phyloP scores from a whole-genome alignment of 2,797 vertebrate genomes.

The Tapera naevia region DNA sequence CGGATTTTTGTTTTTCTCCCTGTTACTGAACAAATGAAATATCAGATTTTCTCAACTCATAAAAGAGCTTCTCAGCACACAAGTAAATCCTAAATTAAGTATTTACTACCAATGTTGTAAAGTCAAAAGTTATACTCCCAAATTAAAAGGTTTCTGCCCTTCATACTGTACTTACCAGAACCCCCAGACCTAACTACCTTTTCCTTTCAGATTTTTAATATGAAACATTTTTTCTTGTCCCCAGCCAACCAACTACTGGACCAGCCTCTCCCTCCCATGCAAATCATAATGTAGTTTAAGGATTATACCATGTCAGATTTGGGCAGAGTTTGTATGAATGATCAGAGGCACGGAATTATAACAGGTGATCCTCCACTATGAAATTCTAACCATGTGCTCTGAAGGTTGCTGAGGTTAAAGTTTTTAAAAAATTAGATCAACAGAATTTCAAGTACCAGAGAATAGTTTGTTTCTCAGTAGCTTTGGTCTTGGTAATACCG shows the following conservation, averaged over 20 bases:
- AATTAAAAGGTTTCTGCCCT: neutral
- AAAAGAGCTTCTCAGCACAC: neutral
- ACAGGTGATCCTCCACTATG: too few species aligned
- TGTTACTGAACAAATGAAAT: neutral
- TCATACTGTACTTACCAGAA: neutral
- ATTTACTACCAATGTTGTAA: neutral
- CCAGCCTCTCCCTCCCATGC: too few species aligned
- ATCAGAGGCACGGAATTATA: too few species aligned
- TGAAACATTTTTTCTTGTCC: neutral
- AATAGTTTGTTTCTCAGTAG: neutral
- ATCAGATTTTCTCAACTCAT: neutral
- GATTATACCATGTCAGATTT: too few species aligned
- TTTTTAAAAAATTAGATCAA: neutral
- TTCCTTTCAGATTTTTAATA: neutral
- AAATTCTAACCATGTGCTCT: too few species aligned
- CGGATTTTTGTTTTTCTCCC: neutral
- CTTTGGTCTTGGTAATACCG: neutral
- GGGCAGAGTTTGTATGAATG: too few species aligned
- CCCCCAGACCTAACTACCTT: neutral
- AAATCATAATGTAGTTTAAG: too few species aligned
- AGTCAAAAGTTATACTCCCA: neutral
- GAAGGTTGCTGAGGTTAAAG: neutral
- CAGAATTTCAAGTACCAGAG: neutral
- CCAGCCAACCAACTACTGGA: rapidly evolving
- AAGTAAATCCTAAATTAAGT: neutral